Percentiles rank a stretch among this genome's conserved stretches.
These are phyloP conservation scores for Goniozus legneri DNA, from an alignment of 1,140 invertebrate species.

Conservation along the genomic window DNA sequence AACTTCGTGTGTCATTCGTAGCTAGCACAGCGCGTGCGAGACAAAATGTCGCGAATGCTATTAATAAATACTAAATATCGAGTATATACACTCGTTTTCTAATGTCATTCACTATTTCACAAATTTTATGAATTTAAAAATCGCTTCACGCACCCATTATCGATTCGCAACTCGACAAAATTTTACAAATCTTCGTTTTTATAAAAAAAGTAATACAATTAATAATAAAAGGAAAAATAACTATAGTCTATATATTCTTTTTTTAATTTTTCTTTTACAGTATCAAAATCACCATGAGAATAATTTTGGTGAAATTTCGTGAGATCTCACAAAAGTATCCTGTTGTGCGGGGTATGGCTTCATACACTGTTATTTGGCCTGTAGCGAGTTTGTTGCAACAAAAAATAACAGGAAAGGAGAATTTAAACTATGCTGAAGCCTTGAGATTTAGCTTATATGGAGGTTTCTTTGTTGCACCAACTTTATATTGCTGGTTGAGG, in stretches of 20 bases:
- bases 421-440: constrained; percentile 58
- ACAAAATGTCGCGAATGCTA: too few relatives aligned
- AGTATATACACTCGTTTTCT: too few relatives aligned
- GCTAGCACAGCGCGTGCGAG: too few relatives aligned
- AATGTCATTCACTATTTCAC: too few relatives aligned
- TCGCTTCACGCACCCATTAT: too few relatives aligned
- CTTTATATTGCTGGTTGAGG: constrained; percentile 67
- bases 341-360: constrained; percentile 65
- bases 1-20: too few relatives aligned
- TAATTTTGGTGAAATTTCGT: constrained; percentile 45
- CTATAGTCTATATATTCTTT: constrained; percentile 2
- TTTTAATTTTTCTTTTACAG: constrained; percentile 15
- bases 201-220: neutral
- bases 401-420: constrained; percentile 55
- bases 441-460: constrained; percentile 68
- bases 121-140: too few relatives aligned
- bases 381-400: constrained; percentile 60
- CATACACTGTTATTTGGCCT: constrained; percentile 72
- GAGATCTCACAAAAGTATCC: constrained; percentile 53
- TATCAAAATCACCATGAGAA: constrained; percentile 30
- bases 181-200: too few relatives aligned
- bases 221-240: neutral
- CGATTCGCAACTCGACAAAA: too few relatives aligned
- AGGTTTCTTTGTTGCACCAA: constrained; percentile 67
- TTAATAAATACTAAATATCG: too few relatives aligned